Percentiles rank a stretch among this genome's conserved stretches.
phyloP scores from a whole-genome alignment of 2,888 invertebrate species.

The Rosalia funebris region DNA sequence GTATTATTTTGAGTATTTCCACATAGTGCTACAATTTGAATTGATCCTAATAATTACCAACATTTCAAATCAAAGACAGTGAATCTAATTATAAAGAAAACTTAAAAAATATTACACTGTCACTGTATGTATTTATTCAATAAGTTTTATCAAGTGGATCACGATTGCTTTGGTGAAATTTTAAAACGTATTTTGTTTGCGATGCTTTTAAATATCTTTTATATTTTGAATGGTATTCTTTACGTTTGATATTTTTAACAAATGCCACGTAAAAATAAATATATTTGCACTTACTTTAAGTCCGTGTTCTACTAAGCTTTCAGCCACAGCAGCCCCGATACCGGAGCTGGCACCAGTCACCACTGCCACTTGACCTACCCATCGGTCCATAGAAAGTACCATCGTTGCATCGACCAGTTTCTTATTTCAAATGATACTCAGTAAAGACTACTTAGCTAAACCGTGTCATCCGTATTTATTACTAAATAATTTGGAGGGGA shows the following conservation, averaged over 20 bases:
- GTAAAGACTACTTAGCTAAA: neutral
- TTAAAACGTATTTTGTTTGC: neutral
- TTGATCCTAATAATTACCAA: no score
- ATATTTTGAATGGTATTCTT: slow-evolving; percentile 48
- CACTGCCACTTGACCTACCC: slow-evolving; percentile 47
- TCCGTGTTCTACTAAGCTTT: no score
- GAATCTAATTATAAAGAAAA: no score
- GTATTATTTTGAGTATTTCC: no score
- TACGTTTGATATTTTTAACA: no score
- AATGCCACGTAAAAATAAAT: no score
- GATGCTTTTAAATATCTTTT: slow-evolving; percentile 42
- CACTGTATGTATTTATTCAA: neutral
- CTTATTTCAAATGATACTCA: neutral
- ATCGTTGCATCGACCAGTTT: slow-evolving; percentile 20
- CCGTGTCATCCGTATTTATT: neutral
- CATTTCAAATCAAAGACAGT: no score
- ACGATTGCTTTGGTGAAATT: neutral
- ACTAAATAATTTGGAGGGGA: neutral
- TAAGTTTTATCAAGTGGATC: neutral
- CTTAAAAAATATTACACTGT: no score
- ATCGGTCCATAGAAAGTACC: slow-evolving; percentile 44
- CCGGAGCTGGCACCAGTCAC: no score
- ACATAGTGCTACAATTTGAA: no score
- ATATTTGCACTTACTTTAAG: no score
- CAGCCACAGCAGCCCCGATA: no score